Evolutionary conservation across 2,888 invertebrate species (phyloP), one percentile per base, ranked within the genome.

Genomic region (Dorcus parallelipipedus): DNA sequence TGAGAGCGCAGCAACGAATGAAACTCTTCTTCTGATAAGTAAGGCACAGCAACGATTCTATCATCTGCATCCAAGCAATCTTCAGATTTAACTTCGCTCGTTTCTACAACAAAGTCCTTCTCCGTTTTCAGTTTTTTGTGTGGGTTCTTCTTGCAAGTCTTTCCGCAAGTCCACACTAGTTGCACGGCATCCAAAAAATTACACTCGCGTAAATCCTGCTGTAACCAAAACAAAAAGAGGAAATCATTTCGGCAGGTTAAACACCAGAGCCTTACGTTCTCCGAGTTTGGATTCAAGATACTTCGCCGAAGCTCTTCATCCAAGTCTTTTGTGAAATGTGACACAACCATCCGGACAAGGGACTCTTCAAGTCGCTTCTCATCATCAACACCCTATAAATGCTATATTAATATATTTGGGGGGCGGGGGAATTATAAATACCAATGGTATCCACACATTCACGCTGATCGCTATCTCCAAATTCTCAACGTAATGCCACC

Each of bases 401-500:
- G 5, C 26, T 5, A 26, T 26, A 4, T 26, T 26, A 26, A 26
- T 26, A 53, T 49, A 52, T 14, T 23, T 17, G 7, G 14, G n/a
- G 33, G 45, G 20, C 26, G 14, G 14, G 14, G 14, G 14, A 14
- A 14, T 49, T 42, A 8, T 26, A 26, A 26, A 26, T 26, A 88
- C 89, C 78, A 90, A 77, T 48, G 92, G 90, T 63, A 97, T 76
- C 89, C 89, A 89, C 41, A 81, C 80, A 71, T 89, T 89, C 5
- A 88, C 78, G 54, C 86, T 80, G 38, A 88, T 83, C 49, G 87
- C 83, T 40, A 81, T 75, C 3, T 83, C 80, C 81, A 93, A 90
- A 73, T 95, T 95, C 77, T 94, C 92, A 0, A 97, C 97, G 80
- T 91, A 96, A 80, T 97, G 97, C 97, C 97, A 98, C 97, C 97